A percentile compares a stretch with the other conserved stretches of the same genome.
Evolutionary conservation across 2,797 vertebrate species (phyloP).

Genomic region (Sebastes minor): DNA sequence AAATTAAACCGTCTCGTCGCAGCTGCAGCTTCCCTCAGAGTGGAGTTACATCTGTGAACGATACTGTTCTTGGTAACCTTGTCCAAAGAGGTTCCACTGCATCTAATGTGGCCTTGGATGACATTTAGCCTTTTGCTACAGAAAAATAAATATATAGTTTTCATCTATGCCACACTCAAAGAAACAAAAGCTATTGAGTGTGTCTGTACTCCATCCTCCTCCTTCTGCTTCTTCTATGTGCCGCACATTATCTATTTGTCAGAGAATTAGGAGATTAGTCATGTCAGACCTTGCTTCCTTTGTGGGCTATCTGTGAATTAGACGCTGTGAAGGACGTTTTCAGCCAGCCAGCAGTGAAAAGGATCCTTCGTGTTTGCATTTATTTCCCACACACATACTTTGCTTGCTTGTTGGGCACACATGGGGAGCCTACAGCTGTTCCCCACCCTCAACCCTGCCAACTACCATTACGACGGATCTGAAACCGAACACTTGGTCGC

Average conservation of each 20-base stretch:
- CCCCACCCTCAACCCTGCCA: constrained; percentile 52
- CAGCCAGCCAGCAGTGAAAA: constrained; percentile 43
- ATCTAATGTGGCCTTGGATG: constrained; percentile 29
- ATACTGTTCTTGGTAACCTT: constrained; percentile 5
- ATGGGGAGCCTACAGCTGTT: constrained; percentile 65
- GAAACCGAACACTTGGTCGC: constrained; percentile 49
- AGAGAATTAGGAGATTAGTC: constrained; percentile 73
- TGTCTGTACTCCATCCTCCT: constrained; percentile 29
- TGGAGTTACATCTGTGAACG: constrained; percentile 7
- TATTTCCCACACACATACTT: constrained; percentile 60
- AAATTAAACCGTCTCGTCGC: constrained; percentile 18
- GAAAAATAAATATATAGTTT: constrained; percentile 21
- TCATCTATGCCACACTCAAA: constrained; percentile 36
- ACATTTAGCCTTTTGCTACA: constrained; percentile 21
- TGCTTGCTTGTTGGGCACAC: constrained; percentile 38
- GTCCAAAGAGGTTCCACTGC: constrained; percentile 25
- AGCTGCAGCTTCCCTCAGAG: background rate
- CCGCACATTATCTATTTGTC: constrained; percentile 68
- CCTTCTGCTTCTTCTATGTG: constrained; percentile 15
- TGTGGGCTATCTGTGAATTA: constrained; percentile 67
- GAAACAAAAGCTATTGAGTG: constrained; percentile 19
- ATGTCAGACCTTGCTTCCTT: constrained; percentile 65
- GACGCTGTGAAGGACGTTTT: constrained; percentile 66
- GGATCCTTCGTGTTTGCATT: constrained; percentile 59
- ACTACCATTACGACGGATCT: constrained; percentile 46